Conservation (phyloP, 2,797 vertebrate genomes). For the Coilia nasus region DNA sequence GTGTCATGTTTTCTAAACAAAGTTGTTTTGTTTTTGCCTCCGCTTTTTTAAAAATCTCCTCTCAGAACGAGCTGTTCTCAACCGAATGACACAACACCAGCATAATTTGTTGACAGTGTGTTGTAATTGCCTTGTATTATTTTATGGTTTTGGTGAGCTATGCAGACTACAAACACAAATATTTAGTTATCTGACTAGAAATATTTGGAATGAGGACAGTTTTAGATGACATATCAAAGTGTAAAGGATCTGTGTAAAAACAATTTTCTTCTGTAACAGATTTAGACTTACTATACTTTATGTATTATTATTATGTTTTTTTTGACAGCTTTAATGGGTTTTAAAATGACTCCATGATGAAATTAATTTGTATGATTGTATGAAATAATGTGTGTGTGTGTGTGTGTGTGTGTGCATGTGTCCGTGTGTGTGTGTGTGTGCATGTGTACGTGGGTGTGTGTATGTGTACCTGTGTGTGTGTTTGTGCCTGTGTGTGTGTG, state of each 20-base stretch:
- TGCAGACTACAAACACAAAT: too few relatives aligned
- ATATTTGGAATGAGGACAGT: neutral
- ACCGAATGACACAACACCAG: neutral
- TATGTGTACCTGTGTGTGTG: too few relatives aligned
- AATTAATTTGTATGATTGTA: neutral
- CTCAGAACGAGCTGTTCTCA: neutral
- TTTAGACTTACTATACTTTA: neutral
- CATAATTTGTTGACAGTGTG: neutral
- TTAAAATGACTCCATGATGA: too few relatives aligned
- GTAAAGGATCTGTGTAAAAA: neutral
- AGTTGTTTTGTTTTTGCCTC: neutral
- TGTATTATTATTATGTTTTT: too few relatives aligned
- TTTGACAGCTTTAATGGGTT: too few relatives aligned
- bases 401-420: neutral
- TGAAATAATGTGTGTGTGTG: neutral
- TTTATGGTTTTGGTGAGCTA: neutral
- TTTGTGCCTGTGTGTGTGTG: too few relatives aligned
- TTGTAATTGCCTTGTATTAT: neutral
- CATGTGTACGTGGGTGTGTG: too few relatives aligned
- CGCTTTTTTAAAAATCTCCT: neutral
- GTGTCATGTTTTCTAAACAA: conserved; percentile 3
- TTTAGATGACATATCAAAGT: neutral
- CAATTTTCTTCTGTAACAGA: neutral
- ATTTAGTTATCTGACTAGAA: neutral
- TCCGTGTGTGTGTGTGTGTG: too few relatives aligned